Evolutionary conservation across 1,140 invertebrate genomes (phyloP), one percentile per base, ranked within the genome.

Genomic region (Coboldia fuscipes): DNA sequence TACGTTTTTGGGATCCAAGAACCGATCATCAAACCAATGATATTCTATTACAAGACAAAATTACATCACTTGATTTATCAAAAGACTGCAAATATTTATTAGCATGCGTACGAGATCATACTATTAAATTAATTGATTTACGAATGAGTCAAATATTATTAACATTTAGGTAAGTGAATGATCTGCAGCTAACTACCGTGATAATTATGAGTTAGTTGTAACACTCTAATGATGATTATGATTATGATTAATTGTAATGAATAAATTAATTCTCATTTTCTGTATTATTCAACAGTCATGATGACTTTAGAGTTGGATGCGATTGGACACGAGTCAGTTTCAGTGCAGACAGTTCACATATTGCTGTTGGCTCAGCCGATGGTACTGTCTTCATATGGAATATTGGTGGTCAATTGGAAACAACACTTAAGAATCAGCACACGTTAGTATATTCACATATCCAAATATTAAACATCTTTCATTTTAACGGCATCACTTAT

Each of bases 1-100:
- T 97, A 45, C 66, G 92, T 24, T 96, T 97, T 57, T 97, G 92
- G 90, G 93, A 98, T 49, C 77, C 75, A 38, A 68, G 90, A 45
- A 76, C 75, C 2, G 76, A 81, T 42, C 68, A 68, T 37, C 73
- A 69, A 38, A 68, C 73, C 24, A 77, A 85, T 50, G 79, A 92
- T 54, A 79, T 97, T 38, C 49, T 79, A 27, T 63, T 97, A 15
- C 78, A 86, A 50, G 90, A 85, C 28, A 89, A 88, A 68, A 77
- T 97, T 27, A 97, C 92, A 5, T 97, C 92, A 7, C 62, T 98
- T 36, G 85, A 90, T 61, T 59, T 97, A 34, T 86, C 86, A 33
- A 72, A 75, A 62, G 89, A 96, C 70, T 74, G 75, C 42, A 79
- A 81, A 58, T 84, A 78, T 56, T 63, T 97, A 30, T 59, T 97